A percentile compares a stretch with the other conserved stretches of the same genome.
Conservation (phyloP, 2,888 invertebrate genomes). For the Drosophila ezoana region DNA sequence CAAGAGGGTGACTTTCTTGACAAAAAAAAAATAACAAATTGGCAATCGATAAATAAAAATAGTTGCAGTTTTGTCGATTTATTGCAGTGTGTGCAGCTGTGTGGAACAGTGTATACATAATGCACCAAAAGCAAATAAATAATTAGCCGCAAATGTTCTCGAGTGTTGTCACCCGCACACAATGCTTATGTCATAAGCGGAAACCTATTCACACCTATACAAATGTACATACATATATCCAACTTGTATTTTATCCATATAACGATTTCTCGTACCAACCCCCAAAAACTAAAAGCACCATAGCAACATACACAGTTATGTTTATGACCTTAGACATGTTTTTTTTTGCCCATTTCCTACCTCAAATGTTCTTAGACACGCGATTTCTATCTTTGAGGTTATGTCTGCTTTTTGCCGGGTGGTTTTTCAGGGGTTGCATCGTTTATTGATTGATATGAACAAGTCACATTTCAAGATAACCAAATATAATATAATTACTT, state of each 20-base stretch:
- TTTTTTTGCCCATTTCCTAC: slow-evolving; percentile 62
- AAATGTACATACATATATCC: neutral
- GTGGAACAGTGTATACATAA: slow-evolving; percentile 8
- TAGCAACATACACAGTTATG: slow-evolving; percentile 18
- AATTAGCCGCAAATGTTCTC: slow-evolving; percentile 12
- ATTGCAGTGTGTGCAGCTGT: slow-evolving; percentile 18
- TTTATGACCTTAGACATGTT: slow-evolving; percentile 41
- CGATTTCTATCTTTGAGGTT: slow-evolving; percentile 61
- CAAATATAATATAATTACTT: neutral
- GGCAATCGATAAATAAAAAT: slow-evolving; percentile 40
- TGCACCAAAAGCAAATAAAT: slow-evolving; percentile 4
- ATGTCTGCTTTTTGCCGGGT: slow-evolving; percentile 42
- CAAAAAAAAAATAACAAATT: slow-evolving; percentile 24
- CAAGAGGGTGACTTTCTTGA: slow-evolving; percentile 21
- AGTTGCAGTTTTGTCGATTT: slow-evolving; percentile 34
- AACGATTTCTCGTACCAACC: slow-evolving; percentile 39
- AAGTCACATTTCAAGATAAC: neutral
- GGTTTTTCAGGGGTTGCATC: slow-evolving; percentile 30
- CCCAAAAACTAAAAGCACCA: slow-evolving; percentile 21
- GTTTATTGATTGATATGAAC: slow-evolving; percentile 36
- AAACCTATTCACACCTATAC: slow-evolving; percentile 40
- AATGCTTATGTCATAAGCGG: slow-evolving; percentile 53
- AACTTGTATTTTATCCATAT: slow-evolving; percentile 7
- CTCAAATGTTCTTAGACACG: slow-evolving; percentile 53
- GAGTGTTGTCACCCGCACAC: slow-evolving; percentile 13